Base-by-base conservation (phyloP, 2,888 invertebrate species). In the Habroteleia sp. region DNA sequence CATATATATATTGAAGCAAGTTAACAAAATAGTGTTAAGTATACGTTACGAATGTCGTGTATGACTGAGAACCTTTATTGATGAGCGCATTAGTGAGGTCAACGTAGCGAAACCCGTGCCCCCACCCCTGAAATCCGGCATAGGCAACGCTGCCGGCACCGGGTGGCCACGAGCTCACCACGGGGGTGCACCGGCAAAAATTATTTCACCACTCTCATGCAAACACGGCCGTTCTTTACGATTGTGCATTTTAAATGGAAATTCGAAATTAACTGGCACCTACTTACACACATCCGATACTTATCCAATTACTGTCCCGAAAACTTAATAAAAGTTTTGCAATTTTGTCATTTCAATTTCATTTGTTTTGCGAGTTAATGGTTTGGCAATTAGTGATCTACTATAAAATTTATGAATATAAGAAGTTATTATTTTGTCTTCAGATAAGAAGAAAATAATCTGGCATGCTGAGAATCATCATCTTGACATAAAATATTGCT, bases 121-220 rank as follows among this genome's bases (percentile, higher is more conserved):
- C 13, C 69, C 62, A 66, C 76, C 75, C 69, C 76, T 62, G 31
- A 69, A 63, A 63, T 82, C 56, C 79, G 77, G 77, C 77, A 5
- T 5, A 46, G 71, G 54, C 82, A 80, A 79, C 81, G 81, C 82
- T 81, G 81, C 69, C 65, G 83, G 81, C 82, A 82, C 81, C 84
- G 83, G 83, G 84, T 84, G 84, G 85, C 83, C 84, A 83, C 83
- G 83, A 84, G 83, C 80, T 81, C 84, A 79, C 83, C 85, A 83
- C 83, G 81, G 85, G 86, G 87, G 85, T 73, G 84, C 82, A 76
- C 75, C 75, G 8, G 80, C 79, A 81, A 85, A 85, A 84, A 85
- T 86, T 80, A 84, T 84, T 84, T 78, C 76, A 77, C 65, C 75
- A 76, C 66, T 79, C 75, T 65, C 77, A 52, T 71, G 76, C 79